Evolutionary conservation across 2,888 invertebrate species (phyloP).

Genomic region (Diplazon laetatorius): DNA sequence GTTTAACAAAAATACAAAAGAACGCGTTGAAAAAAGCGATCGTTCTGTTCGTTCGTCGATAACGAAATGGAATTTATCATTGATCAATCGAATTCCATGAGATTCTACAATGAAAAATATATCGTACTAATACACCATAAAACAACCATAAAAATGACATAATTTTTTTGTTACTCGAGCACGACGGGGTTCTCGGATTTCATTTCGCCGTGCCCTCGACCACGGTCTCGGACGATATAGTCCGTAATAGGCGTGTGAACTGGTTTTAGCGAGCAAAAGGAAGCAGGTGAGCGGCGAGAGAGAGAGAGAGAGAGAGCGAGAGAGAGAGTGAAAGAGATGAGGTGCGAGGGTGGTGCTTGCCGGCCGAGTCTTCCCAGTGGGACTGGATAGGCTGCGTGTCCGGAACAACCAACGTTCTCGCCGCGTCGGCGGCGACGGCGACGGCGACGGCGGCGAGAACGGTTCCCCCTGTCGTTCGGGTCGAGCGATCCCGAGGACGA

Average conservation of each 20-base stretch:
- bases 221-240: not conserved
- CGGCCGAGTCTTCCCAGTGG: slow-evolving; percentile 43
- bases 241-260: slow-evolving; percentile 15
- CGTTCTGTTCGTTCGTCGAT: too few species aligned
- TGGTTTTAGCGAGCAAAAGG: slow-evolving; percentile 6
- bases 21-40: too few species aligned
- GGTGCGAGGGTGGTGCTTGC: slow-evolving; percentile 50
- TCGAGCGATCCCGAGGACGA: slow-evolving; percentile 68
- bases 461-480: slow-evolving; percentile 37
- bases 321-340: slow-evolving; percentile 42
- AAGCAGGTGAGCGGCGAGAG: slow-evolving; percentile 43
- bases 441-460: slow-evolving; percentile 27
- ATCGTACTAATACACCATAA: too few species aligned
- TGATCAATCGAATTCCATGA: too few species aligned
- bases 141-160: too few species aligned
- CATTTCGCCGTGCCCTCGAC: too few species aligned
- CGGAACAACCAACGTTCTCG: slow-evolving; percentile 33
- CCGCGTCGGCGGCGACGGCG: slow-evolving; percentile 7
- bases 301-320: slow-evolving; percentile 46
- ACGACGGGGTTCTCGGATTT: too few species aligned
- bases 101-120: too few species aligned
- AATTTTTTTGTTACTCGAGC: too few species aligned
- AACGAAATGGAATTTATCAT: too few species aligned
- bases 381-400: slow-evolving; percentile 50
- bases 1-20: too few species aligned